phyloP scores from a whole-genome alignment of 2,888 invertebrate genomes.

The Trichogramma evanescens region DNA sequence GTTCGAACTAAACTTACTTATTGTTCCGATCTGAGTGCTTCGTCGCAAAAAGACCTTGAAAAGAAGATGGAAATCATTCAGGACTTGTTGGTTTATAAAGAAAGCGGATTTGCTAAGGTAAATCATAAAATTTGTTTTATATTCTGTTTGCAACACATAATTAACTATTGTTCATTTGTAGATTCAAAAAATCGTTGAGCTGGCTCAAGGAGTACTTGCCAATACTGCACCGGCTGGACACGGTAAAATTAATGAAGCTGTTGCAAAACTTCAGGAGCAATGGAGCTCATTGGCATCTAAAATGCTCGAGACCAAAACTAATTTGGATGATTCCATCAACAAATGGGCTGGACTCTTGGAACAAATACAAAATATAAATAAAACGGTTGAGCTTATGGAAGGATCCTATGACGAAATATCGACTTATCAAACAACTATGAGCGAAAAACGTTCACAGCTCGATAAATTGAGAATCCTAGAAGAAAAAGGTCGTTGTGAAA shows the following conservation, averaged over 20 bases:
- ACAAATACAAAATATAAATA: constrained; percentile 77
- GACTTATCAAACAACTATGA: constrained; percentile 71
- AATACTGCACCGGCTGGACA: constrained; percentile 88
- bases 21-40: constrained; percentile 74
- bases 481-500: constrained; percentile 82
- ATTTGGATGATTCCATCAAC: constrained; percentile 80
- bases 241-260: constrained; percentile 73
- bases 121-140: not conserved
- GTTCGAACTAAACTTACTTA: constrained; percentile 78
- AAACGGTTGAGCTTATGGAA: constrained; percentile 73
- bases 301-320: constrained; percentile 84
- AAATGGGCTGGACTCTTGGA: constrained; percentile 88
- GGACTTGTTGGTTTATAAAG: constrained; percentile 82
- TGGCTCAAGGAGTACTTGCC: constrained; percentile 83
- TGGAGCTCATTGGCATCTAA: constrained; percentile 82
- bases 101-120: constrained; percentile 84
- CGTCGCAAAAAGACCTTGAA: constrained; percentile 79
- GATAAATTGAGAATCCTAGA: constrained; percentile 79
- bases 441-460: constrained; percentile 78
- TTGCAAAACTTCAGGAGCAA: constrained; percentile 78
- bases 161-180: constrained; percentile 9
- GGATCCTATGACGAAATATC: constrained; percentile 65
- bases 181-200: constrained; percentile 74
- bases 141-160: not conserved
- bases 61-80: constrained; percentile 76